Percentiles rank a stretch among this genome's conserved stretches.
phyloP scores from a whole-genome alignment of 2,888 invertebrate species.

The Pristionchus exspectatus region DNA sequence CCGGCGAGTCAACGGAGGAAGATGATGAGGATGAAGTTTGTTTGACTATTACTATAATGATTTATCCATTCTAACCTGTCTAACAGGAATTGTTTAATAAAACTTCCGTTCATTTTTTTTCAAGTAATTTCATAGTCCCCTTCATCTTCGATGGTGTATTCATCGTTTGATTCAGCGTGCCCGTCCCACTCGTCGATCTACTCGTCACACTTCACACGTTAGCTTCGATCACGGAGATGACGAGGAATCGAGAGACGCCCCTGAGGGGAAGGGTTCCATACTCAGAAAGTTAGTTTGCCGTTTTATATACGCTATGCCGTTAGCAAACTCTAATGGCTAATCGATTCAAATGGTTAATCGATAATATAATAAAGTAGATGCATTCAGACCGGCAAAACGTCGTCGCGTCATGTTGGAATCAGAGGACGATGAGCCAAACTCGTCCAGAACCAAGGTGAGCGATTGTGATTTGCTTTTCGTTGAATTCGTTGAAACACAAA shows the following conservation, averaged over 20 bases:
- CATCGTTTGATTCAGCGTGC: background rate
- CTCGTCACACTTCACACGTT: constrained; percentile 16
- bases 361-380: background rate
- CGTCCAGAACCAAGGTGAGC: constrained; percentile 8
- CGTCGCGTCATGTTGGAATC: constrained; percentile 50
- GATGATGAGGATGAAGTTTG: constrained; percentile 37
- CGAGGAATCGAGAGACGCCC: constrained; percentile 44
- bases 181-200: background rate
- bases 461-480: no score
- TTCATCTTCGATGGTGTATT: background rate
- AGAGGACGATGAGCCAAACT: constrained; percentile 55
- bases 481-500: no score
- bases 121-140: no score
- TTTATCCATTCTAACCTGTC: no score
- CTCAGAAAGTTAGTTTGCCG: background rate
- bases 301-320: background rate
- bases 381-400: constrained; percentile 27
- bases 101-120: no score
- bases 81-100: no score
- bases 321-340: background rate
- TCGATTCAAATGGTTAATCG: background rate
- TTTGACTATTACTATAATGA: background rate
- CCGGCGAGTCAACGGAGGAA: constrained; percentile 19
- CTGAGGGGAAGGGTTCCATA: constrained; percentile 34
- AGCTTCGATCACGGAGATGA: constrained; percentile 39